Evolutionary conservation across 2,797 vertebrate genomes (phyloP), one percentile per base, ranked within the genome.

Genomic region (Cuculus canorus): DNA sequence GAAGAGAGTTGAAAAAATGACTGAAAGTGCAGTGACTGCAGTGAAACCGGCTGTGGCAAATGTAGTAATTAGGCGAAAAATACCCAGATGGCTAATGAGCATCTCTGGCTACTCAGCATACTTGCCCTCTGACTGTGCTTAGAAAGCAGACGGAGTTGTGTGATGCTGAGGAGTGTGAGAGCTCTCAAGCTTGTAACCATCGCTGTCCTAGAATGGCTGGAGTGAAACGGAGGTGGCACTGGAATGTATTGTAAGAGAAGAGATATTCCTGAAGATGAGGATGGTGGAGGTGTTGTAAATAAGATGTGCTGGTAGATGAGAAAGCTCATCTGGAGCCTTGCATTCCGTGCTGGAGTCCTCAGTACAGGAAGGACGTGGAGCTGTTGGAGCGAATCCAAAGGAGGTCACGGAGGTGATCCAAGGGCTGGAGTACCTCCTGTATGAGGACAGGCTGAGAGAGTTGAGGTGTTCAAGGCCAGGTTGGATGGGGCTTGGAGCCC

Each of bases 11-110:
- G 48, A 5, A 61, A 56, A 68, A 41, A 30, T 18, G 13, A 7
- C 0, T 0, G 23, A 8, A 45, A 69, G 50, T 19, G 32, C 54
- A 45, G 54, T 37, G 52, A 7, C 39, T 10, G 2, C 30, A 17
- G 72, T 5, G 80, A 52, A 72, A 64, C 1, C 2, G 45, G 30
- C 75, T 7, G 11, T 41, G 80, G 69, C 52, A 63, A 13, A 11
- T 4, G 45, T 5, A n/a, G 14, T 15, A n/a, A 18, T 19, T 28
- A 80, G 18, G 27, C 5, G 2, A 32, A 17, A 52, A 39, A 47
- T 47, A 61, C 48, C 33, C 12, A 5, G 35, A n/a, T 22, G 37
- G 48, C 56, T 59, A 18, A 59, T 2, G 19, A 80, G 69, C 45
- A 28, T 75, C 75, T 59, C 37, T 2, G 6, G 53, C 52, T 41